Conservation (phyloP, 37 sponge, comb jelly and placozoan species). For the Halisarca cf. caerulea region DNA sequence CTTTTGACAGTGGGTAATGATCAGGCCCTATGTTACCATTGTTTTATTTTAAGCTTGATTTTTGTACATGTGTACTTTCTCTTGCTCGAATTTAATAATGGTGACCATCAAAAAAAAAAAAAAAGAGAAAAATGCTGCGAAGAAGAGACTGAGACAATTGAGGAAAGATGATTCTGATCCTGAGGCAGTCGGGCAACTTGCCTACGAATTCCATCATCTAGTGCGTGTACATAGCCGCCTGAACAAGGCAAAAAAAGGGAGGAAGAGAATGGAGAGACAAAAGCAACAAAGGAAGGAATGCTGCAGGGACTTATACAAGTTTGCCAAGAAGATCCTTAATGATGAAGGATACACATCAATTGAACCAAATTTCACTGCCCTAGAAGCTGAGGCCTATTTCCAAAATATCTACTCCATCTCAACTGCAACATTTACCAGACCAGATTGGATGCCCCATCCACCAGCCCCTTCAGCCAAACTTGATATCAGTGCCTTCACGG, state of each 20-base stretch:
- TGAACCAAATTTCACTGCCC: neutral
- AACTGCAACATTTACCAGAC: neutral
- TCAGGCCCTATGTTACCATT: no score
- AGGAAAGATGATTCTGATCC: neutral
- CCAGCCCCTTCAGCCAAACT: neutral
- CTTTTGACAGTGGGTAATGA: no score
- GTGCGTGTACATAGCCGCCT: neutral
- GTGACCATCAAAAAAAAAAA: neutral
- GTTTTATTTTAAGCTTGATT: no score
- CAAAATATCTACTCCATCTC: neutral
- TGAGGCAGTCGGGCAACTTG: neutral
- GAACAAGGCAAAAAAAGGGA: neutral
- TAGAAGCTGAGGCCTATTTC: neutral
- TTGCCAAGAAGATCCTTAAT: neutral
- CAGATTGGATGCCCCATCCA: neutral
- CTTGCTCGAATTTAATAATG: no score
- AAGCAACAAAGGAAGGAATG: slow-evolving; percentile 1
- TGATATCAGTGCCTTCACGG: neutral
- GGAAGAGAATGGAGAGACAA: neutral
- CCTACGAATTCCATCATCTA: neutral
- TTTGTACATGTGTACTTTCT: no score
- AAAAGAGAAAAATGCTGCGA: neutral
- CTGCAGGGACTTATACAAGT: neutral
- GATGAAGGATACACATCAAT: neutral
- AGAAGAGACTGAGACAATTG: neutral